These are phyloP conservation scores for Gobio gobio DNA, from an alignment of 2,113 vertebrate species.

Conservation along the genomic window DNA sequence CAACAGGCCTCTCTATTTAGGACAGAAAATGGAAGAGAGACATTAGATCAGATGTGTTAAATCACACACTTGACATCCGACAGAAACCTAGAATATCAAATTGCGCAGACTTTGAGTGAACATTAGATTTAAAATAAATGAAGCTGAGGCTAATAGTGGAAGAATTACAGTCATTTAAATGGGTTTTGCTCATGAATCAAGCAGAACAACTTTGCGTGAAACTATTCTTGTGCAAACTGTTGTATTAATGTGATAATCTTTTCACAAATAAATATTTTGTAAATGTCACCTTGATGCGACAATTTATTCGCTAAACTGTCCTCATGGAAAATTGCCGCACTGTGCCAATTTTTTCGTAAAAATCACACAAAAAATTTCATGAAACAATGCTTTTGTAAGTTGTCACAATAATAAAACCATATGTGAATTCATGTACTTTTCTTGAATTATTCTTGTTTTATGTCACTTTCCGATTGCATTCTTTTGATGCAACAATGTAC, in stretches of 20 bases:
- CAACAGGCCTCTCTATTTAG: background rate
- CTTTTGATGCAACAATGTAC: background rate
- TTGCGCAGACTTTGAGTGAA: background rate
- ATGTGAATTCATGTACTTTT: background rate
- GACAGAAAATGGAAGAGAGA: background rate
- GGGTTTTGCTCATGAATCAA: background rate
- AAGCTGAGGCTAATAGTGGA: background rate
- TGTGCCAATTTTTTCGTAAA: no score
- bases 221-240: background rate
- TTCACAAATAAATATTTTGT: background rate
- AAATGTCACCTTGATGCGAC: background rate
- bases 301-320: background rate
- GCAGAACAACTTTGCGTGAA: background rate
- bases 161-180: background rate
- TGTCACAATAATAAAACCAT: no score
- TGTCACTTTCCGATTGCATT: background rate
- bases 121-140: background rate
- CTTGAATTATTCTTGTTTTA: background rate
- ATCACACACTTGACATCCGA: background rate
- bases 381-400: no score
- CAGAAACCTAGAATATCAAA: background rate
- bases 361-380: no score
- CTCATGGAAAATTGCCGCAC: background rate
- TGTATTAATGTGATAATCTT: background rate
- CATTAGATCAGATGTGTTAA: background rate